Percentiles rank a stretch among this genome's conserved stretches.
phyloP scores from a whole-genome alignment of 2,888 invertebrate species.

The Spialia ferax region DNA sequence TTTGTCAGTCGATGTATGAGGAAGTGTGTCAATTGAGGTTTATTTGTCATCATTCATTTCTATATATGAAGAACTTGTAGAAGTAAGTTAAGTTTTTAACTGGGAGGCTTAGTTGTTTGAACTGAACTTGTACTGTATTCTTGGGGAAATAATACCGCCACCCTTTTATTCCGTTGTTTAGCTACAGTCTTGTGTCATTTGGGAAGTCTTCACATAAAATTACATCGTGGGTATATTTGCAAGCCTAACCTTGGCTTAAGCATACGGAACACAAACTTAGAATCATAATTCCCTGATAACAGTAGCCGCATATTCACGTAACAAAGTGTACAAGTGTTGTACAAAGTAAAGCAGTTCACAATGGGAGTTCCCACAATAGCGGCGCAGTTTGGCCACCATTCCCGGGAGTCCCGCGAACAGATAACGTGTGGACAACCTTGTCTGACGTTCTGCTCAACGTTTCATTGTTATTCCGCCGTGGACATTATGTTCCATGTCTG shows the following conservation, averaged over 20 bases:
- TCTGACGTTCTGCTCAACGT: slow-evolving; percentile 3
- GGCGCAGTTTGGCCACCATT: slow-evolving; percentile 2
- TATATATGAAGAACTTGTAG: neutral
- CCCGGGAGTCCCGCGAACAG: neutral
- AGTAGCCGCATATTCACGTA: neutral
- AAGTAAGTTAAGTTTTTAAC: neutral
- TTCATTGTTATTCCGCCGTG: neutral
- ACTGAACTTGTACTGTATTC: neutral
- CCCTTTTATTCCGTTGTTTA: no score
- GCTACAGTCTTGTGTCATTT: no score
- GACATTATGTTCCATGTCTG: neutral
- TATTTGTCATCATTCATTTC: no score
- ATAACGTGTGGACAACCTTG: slow-evolving; percentile 9
- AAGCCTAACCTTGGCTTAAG: neutral
- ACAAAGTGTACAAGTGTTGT: neutral
- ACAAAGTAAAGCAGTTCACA: neutral
- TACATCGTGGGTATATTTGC: no score
- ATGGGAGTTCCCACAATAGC: slow-evolving; percentile 3
- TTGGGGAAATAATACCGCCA: neutral
- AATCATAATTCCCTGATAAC: neutral
- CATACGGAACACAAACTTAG: neutral
- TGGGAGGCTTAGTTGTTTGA: no score
- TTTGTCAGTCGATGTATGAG: neutral
- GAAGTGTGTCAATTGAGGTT: neutral
- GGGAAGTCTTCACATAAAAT: no score